Percentiles rank a stretch among this genome's conserved stretches.
Conservation (phyloP, 2,797 vertebrate species). For the Hemibagrus guttatus region DNA sequence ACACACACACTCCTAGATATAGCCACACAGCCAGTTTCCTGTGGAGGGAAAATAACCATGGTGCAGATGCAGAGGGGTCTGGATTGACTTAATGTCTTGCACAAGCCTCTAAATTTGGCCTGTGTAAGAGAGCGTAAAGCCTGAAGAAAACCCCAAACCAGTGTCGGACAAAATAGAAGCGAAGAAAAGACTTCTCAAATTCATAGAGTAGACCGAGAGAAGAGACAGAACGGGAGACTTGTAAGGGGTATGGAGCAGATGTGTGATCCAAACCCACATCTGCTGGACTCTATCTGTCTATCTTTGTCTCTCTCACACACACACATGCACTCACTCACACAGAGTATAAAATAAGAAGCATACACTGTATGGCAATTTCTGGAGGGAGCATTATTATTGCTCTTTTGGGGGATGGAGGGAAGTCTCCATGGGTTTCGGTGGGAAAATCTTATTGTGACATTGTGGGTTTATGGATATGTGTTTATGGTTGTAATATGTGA, state of each 20-base stretch:
- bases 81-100: conserved; percentile 47
- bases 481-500: conserved; percentile 5
- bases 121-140: conserved; percentile 54
- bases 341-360: conserved; percentile 68
- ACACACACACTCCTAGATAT: conserved; percentile 44
- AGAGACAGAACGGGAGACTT: conserved; percentile 32
- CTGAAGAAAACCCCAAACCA: conserved; percentile 55
- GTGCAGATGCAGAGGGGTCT: conserved; percentile 52
- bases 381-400: conserved; percentile 61
- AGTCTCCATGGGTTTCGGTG: conserved; percentile 24
- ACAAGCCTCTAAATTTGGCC: conserved; percentile 56
- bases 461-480: not conserved
- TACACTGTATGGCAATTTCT: conserved; percentile 70
- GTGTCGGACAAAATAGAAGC: conserved; percentile 44
- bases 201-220: conserved; percentile 32
- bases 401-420: conserved; percentile 29
- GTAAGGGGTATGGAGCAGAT: conserved; percentile 44
- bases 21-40: conserved; percentile 55
- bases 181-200: conserved; percentile 48
- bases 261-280: conserved; percentile 54
- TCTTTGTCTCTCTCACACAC: not conserved
- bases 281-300: conserved; percentile 22
- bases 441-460: conserved; percentile 34
- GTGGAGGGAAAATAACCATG: conserved; percentile 53
- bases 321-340: conserved; percentile 27